phyloP scores from a whole-genome alignment of 2,888 invertebrate genomes.

The Nymphalis polychloros region DNA sequence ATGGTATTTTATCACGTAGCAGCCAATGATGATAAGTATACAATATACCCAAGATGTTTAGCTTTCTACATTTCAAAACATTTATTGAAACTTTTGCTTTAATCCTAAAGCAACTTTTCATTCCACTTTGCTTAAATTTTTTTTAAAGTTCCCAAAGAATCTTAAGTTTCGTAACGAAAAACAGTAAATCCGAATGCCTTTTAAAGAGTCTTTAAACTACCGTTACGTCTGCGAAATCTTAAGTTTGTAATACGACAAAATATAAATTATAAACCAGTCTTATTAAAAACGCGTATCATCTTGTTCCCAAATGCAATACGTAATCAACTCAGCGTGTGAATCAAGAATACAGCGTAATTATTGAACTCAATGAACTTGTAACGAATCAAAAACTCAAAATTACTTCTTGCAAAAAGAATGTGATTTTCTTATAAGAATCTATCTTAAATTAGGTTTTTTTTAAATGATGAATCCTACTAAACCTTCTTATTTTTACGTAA shows the following conservation, averaged over 20 bases:
- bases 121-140: no score
- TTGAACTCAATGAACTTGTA: not conserved
- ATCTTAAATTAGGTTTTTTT: no score
- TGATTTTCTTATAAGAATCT: not conserved
- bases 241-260: slow-evolving; percentile 6
- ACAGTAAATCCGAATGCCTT: not conserved
- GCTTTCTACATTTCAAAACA: no score
- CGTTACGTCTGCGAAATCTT: slow-evolving; percentile 5
- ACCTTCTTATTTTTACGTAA: no score
- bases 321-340: not conserved
- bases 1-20: no score
- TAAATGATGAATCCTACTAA: no score
- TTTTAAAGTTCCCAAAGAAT: no score
- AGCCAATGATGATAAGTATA: no score
- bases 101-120: no score
- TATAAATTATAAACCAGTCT: not conserved
- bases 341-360: not conserved
- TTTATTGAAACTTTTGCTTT: no score
- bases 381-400: not conserved
- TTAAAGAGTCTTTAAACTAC: not conserved
- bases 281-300: slow-evolving; percentile 1
- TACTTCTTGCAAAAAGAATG: not conserved
- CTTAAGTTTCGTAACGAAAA: no score
- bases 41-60: no score
- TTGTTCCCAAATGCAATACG: not conserved